A percentile compares a stretch with the other conserved stretches of the same genome.
These are phyloP conservation scores for Adelphocoris suturalis DNA, from an alignment of 2,888 invertebrate genomes.

Conservation along the genomic window DNA sequence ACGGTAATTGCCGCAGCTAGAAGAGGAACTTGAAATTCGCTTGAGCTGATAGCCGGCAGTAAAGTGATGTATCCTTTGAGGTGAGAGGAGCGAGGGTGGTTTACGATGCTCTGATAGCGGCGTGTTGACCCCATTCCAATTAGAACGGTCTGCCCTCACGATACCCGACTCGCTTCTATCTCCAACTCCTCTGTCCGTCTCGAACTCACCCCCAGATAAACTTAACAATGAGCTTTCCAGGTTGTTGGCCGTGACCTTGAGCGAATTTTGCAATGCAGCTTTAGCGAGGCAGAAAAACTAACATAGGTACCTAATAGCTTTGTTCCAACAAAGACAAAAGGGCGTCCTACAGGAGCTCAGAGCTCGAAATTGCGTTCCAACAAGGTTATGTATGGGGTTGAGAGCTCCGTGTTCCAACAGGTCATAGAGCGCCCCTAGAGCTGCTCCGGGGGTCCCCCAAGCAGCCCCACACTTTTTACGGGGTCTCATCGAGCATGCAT, in stretches of 20 bases:
- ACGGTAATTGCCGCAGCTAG: not conserved
- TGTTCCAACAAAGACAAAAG: too few species aligned
- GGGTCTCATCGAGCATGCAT: too few species aligned
- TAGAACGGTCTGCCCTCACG: slow-evolving; percentile 52
- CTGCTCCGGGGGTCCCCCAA: too few species aligned
- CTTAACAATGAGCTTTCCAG: not conserved
- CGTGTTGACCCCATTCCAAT: slow-evolving; percentile 60
- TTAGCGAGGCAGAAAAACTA: too few species aligned
- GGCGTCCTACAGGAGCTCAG: too few species aligned
- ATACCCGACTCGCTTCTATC: not conserved
- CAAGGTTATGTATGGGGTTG: too few species aligned
- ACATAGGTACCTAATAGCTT: too few species aligned
- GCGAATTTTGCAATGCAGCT: not conserved
- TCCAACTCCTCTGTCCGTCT: slow-evolving; percentile 19
- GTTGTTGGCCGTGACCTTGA: not conserved
- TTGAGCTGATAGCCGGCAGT: not conserved
- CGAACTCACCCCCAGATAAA: not conserved
- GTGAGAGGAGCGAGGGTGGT: not conserved
- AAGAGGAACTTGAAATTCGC: not conserved
- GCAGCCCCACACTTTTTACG: too few species aligned
- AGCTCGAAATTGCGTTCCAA: too few species aligned
- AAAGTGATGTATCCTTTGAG: not conserved
- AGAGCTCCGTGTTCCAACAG: too few species aligned
- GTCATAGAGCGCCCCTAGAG: too few species aligned
- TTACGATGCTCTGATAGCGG: slow-evolving; percentile 25